These are phyloP conservation scores for Platerodrilus igneus DNA, from an alignment of 2,888 invertebrate species.

Conservation along the genomic window DNA sequence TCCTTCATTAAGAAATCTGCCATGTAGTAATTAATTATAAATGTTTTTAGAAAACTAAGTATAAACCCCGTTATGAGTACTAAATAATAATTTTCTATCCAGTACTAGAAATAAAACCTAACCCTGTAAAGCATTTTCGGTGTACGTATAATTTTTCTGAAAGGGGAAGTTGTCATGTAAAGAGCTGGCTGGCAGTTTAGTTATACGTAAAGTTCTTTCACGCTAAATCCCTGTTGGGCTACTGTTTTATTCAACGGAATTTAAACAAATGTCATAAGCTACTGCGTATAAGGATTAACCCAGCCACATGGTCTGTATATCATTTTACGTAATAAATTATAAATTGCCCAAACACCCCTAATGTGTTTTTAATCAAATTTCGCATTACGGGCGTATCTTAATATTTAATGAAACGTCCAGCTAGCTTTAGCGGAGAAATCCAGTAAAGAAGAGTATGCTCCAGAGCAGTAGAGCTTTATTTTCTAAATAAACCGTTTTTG, in stretches of 20 bases:
- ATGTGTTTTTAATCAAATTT: slow-evolving; percentile 50
- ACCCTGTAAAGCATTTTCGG: no score
- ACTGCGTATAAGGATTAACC: slow-evolving; percentile 28
- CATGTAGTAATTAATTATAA: no score
- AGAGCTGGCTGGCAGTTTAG: slow-evolving; percentile 16
- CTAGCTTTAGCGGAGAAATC: slow-evolving; percentile 20
- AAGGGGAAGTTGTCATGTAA: no score
- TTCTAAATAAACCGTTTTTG: no score
- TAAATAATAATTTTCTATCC: no score
- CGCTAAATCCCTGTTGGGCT: slow-evolving; percentile 23
- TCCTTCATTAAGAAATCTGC: no score
- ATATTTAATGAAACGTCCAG: slow-evolving; percentile 46
- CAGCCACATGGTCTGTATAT: slow-evolving; percentile 26
- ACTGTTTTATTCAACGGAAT: slow-evolving; percentile 24
- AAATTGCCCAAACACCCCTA: slow-evolving; percentile 39
- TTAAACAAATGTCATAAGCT: slow-evolving; percentile 23
- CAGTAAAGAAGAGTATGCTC: no score
- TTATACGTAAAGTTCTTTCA: slow-evolving; percentile 21
- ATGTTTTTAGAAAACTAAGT: no score
- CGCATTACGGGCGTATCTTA: slow-evolving; percentile 47
- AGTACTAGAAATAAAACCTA: no score
- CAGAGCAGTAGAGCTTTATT: no score
- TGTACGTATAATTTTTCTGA: no score
- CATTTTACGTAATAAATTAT: slow-evolving; percentile 33
- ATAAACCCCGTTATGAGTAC: no score